Evolutionary conservation across 2,113 vertebrate genomes (phyloP).

Genomic region (Hystrix brachyura): DNA sequence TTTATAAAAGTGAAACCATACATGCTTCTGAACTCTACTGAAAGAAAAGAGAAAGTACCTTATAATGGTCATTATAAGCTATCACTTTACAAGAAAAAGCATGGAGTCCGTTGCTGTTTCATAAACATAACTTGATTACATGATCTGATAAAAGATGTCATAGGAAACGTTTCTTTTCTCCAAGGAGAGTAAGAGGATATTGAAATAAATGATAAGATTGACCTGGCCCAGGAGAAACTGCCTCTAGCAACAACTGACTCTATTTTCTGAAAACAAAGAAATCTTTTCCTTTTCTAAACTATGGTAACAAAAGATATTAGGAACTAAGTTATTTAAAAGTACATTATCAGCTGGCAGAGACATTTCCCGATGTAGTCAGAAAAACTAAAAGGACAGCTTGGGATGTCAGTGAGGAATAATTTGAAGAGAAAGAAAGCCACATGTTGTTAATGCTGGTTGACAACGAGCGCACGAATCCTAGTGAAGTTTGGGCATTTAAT

Average conservation of each 20-base stretch:
- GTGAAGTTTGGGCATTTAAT: background rate
- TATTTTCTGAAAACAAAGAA: conserved; percentile 53
- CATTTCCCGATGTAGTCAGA: background rate
- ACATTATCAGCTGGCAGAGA: background rate
- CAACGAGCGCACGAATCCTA: background rate
- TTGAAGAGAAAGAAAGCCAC: background rate
- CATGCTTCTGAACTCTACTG: background rate
- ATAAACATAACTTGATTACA: background rate
- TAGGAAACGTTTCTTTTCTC: background rate
- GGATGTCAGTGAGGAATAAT: background rate
- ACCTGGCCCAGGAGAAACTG: background rate
- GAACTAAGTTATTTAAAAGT: background rate
- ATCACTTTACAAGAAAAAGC: background rate
- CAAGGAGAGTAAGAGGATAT: background rate
- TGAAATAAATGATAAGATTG: background rate
- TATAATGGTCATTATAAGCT: background rate
- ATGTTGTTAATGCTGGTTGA: background rate
- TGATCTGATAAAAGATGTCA: background rate
- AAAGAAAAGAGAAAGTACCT: background rate
- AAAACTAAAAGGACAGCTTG: background rate
- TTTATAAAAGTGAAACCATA: conserved; percentile 13
- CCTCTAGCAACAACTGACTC: background rate
- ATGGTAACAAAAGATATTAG: conserved; percentile 21
- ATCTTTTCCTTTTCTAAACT: background rate
- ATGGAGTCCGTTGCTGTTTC: background rate